Conservation (phyloP, 2,797 vertebrate species). For the Stomatorhinus walkeri region DNA sequence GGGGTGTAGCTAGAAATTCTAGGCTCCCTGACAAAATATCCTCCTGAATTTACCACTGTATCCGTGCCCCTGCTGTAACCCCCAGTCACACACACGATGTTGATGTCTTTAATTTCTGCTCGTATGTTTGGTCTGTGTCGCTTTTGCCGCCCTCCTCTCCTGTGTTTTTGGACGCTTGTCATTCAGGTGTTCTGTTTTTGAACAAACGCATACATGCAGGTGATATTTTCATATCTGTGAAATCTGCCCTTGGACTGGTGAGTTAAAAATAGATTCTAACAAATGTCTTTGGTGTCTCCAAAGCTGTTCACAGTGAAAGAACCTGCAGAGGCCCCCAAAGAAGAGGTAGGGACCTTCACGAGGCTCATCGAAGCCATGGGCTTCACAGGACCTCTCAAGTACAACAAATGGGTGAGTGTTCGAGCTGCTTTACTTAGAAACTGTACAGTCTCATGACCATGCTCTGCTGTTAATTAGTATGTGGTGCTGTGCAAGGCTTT, state of each 20-base stretch:
- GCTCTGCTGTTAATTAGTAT: background rate
- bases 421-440: too few relatives aligned
- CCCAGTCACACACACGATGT: background rate
- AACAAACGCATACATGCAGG: background rate
- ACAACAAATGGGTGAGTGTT: constrained; percentile 90
- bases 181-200: background rate
- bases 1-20: background rate
- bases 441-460: background rate
- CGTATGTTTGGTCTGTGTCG: background rate
- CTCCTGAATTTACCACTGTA: background rate
- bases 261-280: background rate
- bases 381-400: constrained; percentile 91
- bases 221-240: constrained; percentile 29
- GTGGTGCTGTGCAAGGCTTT: background rate
- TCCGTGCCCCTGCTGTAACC: background rate
- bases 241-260: background rate
- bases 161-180: background rate
- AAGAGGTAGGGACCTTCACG: constrained; percentile 83
- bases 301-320: constrained; percentile 64
- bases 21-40: background rate
- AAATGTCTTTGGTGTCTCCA: constrained; percentile 23
- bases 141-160: background rate
- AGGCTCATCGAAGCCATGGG: constrained; percentile 93
- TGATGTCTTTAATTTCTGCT: background rate
- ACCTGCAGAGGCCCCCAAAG: constrained; percentile 67